A percentile compares a stretch with the other conserved stretches of the same genome.
These are phyloP conservation scores for Drosophila tripunctata DNA, from an alignment of 2,888 invertebrate species.

Conservation along the genomic window DNA sequence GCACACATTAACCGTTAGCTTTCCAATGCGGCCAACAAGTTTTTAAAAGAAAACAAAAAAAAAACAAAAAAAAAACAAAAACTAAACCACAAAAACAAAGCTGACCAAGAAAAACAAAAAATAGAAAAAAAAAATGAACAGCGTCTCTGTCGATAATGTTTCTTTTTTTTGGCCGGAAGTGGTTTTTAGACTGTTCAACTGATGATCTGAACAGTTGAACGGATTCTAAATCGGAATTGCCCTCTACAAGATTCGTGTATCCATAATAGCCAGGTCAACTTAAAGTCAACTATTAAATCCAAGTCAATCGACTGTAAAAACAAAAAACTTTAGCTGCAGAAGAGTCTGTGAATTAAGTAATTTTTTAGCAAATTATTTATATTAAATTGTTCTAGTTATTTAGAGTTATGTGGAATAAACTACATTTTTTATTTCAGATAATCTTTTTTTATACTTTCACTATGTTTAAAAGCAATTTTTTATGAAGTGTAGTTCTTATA, in stretches of 20 bases:
- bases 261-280: constrained; percentile 27
- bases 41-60: constrained; percentile 45
- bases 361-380: too few species aligned
- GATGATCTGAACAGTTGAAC: constrained; percentile 16
- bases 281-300: constrained; percentile 4
- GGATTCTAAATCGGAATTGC: constrained; percentile 11
- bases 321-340: too few species aligned
- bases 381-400: too few species aligned
- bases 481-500: too few species aligned
- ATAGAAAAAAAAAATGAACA: background rate
- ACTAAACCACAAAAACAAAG: constrained; percentile 2
- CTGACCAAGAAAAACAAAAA: background rate
- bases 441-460: too few species aligned
- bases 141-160: constrained; percentile 1
- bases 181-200: constrained; percentile 6
- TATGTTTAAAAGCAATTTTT: too few species aligned
- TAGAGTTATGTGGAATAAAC: too few species aligned
- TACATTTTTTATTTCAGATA: too few species aligned
- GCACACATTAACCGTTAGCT: constrained; percentile 65
- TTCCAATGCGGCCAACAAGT: constrained; percentile 58
- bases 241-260: constrained; percentile 10
- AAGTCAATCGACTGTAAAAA: too few species aligned
- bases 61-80: constrained; percentile 42
- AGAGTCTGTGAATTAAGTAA: too few species aligned
- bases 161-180: constrained; percentile 29